Conservation (phyloP, 1,140 invertebrate genomes). For the Dysdera silvatica region DNA sequence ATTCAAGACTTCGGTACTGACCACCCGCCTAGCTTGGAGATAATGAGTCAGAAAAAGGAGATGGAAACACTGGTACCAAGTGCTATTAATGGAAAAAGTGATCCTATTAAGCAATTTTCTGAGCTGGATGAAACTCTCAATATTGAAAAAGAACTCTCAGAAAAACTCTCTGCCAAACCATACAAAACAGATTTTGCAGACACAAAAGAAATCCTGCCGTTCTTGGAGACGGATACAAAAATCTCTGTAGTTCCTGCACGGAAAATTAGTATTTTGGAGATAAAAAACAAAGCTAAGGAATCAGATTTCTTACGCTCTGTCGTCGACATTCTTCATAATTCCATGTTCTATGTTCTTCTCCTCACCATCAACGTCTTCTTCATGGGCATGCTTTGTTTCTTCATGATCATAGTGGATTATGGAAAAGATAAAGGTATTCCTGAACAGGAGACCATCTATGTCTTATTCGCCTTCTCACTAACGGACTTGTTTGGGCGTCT, state of each 20-base stretch:
- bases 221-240: not conserved
- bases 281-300: not conserved
- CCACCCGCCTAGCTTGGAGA: too few species aligned
- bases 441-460: conserved; percentile 14
- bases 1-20: too few species aligned
- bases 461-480: conserved; percentile 30
- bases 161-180: too few species aligned
- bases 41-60: too few species aligned
- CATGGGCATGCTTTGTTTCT: conserved; percentile 2
- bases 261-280: not conserved
- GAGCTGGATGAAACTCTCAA: too few species aligned
- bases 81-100: too few species aligned
- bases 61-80: too few species aligned
- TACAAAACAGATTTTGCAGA: too few species aligned
- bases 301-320: not conserved
- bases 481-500: conserved; percentile 29
- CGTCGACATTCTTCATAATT: not conserved
- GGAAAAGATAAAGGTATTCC: conserved; percentile 30
- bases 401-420: conserved; percentile 33
- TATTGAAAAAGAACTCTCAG: too few species aligned
- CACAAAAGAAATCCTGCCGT: not conserved
- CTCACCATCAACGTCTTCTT: conserved; percentile 18
- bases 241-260: not conserved
- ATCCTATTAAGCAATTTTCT: too few species aligned
- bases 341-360: conserved; percentile 13